Evolutionary conservation across 2,888 invertebrate genomes (phyloP), one percentile per base, ranked within the genome.

Genomic region (Patella pellucida): DNA sequence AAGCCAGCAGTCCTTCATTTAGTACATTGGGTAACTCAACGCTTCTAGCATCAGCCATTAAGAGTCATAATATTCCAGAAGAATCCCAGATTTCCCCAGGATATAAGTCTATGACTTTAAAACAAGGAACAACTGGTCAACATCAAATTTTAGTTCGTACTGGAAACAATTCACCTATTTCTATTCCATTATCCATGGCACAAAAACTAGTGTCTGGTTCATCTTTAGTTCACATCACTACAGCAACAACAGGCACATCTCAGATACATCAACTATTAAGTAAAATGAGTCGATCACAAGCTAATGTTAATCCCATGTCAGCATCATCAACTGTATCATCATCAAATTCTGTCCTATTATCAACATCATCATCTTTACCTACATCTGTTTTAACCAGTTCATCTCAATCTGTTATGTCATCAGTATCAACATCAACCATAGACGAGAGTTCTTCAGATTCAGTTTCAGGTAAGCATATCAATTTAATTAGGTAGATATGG

Each of bases 221-320:
- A n/a, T 82, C 86, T 12, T 52, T 82, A 11, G 83, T 86, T 12
- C 85, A 86, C 67, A 77, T 85, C 23, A 85, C 86, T 2, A 79
- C 85, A 19, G 81, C 84, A 14, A 76, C 84, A 0, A 76, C 85
- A 12, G 77, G 80, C 80, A 76, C 90, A 80, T 76, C 87, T 78
- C 81, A 91, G 81, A 83, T 89, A 76, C 86, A 91, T 83, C 83
- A 91, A 85, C 88, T 88, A 3, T 74, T 87, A 15, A 81, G 85
- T 1, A 78, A 81, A 41, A 76, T 83, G 11, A 80, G 81, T 15
- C 76, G 62, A 62, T 62, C 62, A 23, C 19, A 23, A 62, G 75
- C 51, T 73, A 78, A 16, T 19, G 50, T 71, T 23, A 51, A 62
- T 11, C 19, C 62, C 11, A 11, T 23, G 23, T 7, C 19, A 62